Evolutionary conservation across 2,888 invertebrate genomes (phyloP).

Genomic region (Papilio demoleus): DNA sequence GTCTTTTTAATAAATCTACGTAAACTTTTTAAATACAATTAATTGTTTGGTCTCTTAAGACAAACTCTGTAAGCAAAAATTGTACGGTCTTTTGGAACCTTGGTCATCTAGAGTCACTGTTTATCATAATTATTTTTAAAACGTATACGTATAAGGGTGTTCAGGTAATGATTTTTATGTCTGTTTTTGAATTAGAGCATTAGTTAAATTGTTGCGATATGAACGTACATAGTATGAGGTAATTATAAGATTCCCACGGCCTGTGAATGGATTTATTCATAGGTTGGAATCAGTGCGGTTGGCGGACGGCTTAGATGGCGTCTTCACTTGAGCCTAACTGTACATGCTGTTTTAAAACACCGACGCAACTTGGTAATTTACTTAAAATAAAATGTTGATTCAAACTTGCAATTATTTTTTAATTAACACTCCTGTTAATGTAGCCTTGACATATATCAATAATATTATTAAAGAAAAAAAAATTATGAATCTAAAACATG

Average conservation of each 20-base stretch:
- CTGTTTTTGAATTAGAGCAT: slow-evolving; percentile 22
- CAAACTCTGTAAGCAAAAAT: too few relatives aligned
- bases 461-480: too few relatives aligned
- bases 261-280: slow-evolving; percentile 55
- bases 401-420: too few relatives aligned
- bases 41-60: too few relatives aligned
- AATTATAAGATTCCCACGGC: slow-evolving; percentile 55
- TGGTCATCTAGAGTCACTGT: too few relatives aligned
- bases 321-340: slow-evolving; percentile 31
- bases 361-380: neutral
- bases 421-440: too few relatives aligned
- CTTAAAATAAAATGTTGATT: neutral
- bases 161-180: neutral
- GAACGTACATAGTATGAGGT: slow-evolving; percentile 42
- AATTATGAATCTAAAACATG: neutral
- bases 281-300: slow-evolving; percentile 50
- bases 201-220: slow-evolving; percentile 23
- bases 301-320: slow-evolving; percentile 42
- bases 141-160: neutral
- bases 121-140: too few relatives aligned
- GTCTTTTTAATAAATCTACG: too few relatives aligned
- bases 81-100: too few relatives aligned
- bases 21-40: too few relatives aligned
- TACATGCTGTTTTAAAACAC: slow-evolving; percentile 24
- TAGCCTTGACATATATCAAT: too few relatives aligned